Evolutionary conservation across 1,140 invertebrate species (phyloP).

Genomic region (Pseudobourletiella spinata): DNA sequence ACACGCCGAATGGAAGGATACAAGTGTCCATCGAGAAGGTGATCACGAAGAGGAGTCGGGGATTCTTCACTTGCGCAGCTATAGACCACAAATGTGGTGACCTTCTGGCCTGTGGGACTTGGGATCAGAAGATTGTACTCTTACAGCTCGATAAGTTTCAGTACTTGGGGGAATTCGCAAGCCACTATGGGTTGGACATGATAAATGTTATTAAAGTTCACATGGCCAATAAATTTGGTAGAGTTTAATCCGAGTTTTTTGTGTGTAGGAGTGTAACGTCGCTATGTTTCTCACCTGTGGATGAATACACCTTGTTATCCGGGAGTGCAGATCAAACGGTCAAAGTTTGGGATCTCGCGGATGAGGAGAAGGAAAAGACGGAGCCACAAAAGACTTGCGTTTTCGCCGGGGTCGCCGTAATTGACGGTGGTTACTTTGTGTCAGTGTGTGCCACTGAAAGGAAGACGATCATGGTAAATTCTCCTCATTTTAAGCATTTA

Average conservation of each 20-base stretch:
- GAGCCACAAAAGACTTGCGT: slow-evolving; percentile 11
- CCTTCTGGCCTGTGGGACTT: slow-evolving; percentile 30
- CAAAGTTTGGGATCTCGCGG: slow-evolving; percentile 32
- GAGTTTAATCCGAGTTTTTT: no score
- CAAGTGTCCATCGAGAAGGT: slow-evolving; percentile 17
- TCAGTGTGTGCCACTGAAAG: slow-evolving; percentile 25
- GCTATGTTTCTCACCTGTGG: slow-evolving; percentile 29
- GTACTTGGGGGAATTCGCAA: slow-evolving; percentile 4
- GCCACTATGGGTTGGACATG: slow-evolving; percentile 25
- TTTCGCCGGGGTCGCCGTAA: slow-evolving; percentile 14
- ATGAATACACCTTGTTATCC: slow-evolving; percentile 21
- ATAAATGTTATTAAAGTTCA: background rate
- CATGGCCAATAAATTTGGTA: background rate
- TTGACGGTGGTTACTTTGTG: slow-evolving; percentile 8
- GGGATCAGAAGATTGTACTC: slow-evolving; percentile 27
- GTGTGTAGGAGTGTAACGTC: slow-evolving; percentile 24
- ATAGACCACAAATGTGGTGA: slow-evolving; percentile 9
- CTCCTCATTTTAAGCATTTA: background rate
- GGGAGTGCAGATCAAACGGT: slow-evolving; percentile 33
- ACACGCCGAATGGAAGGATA: slow-evolving; percentile 11
- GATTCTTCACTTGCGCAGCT: slow-evolving; percentile 24
- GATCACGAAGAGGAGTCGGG: slow-evolving; percentile 9
- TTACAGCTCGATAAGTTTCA: slow-evolving; percentile 19
- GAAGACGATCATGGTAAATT: slow-evolving; percentile 24
- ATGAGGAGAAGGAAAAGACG: slow-evolving; percentile 20